phyloP scores from a whole-genome alignment of 2,888 invertebrate species.

The Amiota mariae region DNA sequence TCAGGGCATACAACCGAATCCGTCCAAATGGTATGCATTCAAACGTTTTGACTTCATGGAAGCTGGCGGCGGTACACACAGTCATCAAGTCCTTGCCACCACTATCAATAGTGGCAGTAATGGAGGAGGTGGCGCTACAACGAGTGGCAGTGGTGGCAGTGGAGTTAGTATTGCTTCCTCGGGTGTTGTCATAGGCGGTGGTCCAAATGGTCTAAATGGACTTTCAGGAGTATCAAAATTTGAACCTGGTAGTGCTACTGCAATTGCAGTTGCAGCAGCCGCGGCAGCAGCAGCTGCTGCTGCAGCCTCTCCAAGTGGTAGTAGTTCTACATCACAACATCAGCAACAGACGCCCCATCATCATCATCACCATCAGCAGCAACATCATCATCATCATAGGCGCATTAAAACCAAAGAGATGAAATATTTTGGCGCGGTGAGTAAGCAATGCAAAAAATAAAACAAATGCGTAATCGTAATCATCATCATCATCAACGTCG shows the following conservation, averaged over 20 bases:
- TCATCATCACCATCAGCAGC: conserved; percentile 54
- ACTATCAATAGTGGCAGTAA: conserved; percentile 43
- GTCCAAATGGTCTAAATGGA: conserved; percentile 61
- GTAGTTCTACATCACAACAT: conserved; percentile 52
- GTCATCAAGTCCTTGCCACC: conserved; percentile 13
- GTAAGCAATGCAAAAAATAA: conserved; percentile 49
- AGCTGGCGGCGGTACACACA: conserved; percentile 65
- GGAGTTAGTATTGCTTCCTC: conserved; percentile 43
- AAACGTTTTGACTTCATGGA: conserved; percentile 72
- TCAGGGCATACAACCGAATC: conserved; percentile 71
- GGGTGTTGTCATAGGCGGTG: conserved; percentile 26
- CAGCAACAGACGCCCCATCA: conserved; percentile 46
- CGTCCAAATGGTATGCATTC: conserved; percentile 73
- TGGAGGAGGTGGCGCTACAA: conserved; percentile 30
- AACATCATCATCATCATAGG: conserved; percentile 57
- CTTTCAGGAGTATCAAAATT: conserved; percentile 46
- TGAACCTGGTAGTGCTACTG: conserved; percentile 10
- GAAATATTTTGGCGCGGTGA: conserved; percentile 73
- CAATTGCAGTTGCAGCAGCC: conserved; percentile 25
- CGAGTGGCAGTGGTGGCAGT: conserved; percentile 39
- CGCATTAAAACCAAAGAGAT: conserved; percentile 71
- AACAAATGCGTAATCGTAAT: too few species aligned
- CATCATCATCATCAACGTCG: too few species aligned
- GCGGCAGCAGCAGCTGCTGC: conserved; percentile 30
- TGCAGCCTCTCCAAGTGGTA: conserved; percentile 45